Conservation (phyloP, 2,888 invertebrate species). For the Teleogryllus oceanicus region DNA sequence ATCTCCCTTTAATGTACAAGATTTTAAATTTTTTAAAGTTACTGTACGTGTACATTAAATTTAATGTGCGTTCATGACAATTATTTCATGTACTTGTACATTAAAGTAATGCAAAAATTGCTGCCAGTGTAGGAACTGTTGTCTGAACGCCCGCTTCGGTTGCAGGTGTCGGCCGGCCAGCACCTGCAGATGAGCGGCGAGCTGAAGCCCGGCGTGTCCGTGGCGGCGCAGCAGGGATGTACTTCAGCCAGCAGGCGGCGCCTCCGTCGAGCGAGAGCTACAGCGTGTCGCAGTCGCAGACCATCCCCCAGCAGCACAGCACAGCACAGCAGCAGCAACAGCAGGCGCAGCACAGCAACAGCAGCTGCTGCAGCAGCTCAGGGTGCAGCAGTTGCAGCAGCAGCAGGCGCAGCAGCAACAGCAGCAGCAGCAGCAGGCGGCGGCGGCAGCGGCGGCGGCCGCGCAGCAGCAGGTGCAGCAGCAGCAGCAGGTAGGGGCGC, state of each 20-base stretch:
- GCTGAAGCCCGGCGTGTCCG: slow-evolving; percentile 66
- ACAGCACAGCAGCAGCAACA: background rate
- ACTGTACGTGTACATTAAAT: too few species aligned
- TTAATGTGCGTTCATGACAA: too few species aligned
- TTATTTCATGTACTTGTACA: too few species aligned
- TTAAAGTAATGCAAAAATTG: too few species aligned
- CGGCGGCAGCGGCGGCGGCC: slow-evolving; percentile 46
- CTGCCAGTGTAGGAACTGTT: background rate
- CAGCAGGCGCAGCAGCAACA: slow-evolving; percentile 41
- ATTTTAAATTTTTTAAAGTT: too few species aligned
- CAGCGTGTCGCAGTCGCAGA: slow-evolving; percentile 78
- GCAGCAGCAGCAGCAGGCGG: slow-evolving; percentile 40
- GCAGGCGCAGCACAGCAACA: background rate
- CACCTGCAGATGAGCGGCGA: slow-evolving; percentile 65
- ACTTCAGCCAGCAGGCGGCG: slow-evolving; percentile 56
- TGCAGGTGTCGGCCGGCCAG: slow-evolving; percentile 80
- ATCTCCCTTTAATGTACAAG: too few species aligned
- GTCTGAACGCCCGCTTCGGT: background rate
- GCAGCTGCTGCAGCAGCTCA: slow-evolving; percentile 30
- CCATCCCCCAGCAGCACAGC: slow-evolving; percentile 51
- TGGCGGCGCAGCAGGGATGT: slow-evolving; percentile 82
- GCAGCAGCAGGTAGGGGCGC: slow-evolving; percentile 42
- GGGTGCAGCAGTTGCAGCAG: slow-evolving; percentile 46
- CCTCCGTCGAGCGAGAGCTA: slow-evolving; percentile 52
- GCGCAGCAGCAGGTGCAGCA: slow-evolving; percentile 33